Percentiles rank a stretch among this genome's conserved stretches.
phyloP scores from a whole-genome alignment of 2,113 vertebrate species.

The Arvicanthis niloticus region DNA sequence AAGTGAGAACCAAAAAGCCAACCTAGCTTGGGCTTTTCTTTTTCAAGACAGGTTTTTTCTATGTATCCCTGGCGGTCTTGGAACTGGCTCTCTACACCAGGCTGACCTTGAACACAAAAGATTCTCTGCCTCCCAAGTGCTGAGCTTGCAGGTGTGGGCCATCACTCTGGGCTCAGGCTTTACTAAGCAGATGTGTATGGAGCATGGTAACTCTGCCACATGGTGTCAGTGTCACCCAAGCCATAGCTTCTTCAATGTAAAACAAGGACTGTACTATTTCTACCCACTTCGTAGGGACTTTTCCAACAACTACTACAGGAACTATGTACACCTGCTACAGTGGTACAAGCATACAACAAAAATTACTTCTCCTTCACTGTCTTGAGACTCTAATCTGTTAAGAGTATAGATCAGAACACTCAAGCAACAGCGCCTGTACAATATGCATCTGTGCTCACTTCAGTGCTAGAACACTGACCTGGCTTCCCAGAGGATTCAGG shows the following conservation, averaged over 20 bases:
- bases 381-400: neutral
- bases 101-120: neutral
- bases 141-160: neutral
- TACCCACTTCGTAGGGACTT: neutral
- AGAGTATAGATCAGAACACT: neutral
- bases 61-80: neutral
- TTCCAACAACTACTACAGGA: neutral
- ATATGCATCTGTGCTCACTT: neutral
- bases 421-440: neutral
- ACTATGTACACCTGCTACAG: neutral
- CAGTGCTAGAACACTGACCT: neutral
- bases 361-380: neutral
- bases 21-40: neutral
- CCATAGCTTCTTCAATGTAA: slow-evolving; percentile 64
- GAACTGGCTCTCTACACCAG: neutral
- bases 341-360: neutral
- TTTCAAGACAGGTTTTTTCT: neutral
- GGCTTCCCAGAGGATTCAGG: neutral
- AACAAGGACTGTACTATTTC: slow-evolving; percentile 34
- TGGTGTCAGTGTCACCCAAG: slow-evolving; percentile 51
- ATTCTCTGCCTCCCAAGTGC: neutral
- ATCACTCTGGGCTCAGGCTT: neutral
- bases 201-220: neutral
- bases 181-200: neutral
- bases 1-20: neutral